Evolutionary conservation across 1,140 invertebrate genomes (phyloP).

Genomic region (Drosophila lini): DNA sequence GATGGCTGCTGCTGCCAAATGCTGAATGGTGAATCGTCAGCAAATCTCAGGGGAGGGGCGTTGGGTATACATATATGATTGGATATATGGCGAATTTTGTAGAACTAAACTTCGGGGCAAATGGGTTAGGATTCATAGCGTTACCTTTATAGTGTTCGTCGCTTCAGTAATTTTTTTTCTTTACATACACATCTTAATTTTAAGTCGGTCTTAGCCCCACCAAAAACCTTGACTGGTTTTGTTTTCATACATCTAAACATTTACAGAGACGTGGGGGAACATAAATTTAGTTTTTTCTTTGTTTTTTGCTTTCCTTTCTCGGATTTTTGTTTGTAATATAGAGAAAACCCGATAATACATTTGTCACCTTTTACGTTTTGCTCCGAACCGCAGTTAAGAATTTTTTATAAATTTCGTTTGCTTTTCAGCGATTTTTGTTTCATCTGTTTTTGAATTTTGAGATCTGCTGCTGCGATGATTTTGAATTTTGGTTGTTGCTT

Average conservation of each 20-base stretch:
- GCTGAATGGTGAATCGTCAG: conserved; percentile 3
- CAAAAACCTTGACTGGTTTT: conserved; percentile 45
- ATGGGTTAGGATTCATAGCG: conserved; percentile 47
- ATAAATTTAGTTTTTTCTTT: conserved; percentile 40
- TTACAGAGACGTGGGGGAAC: conserved; percentile 73
- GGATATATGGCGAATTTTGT: conserved; percentile 23
- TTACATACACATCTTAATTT: conserved; percentile 70
- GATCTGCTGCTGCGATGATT: conserved; percentile 70
- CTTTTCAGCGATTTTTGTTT: conserved; percentile 6
- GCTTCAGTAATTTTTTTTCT: conserved; percentile 46
- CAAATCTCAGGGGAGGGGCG: conserved; percentile 23
- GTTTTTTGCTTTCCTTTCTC: conserved; percentile 11
- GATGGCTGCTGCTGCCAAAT: background rate
- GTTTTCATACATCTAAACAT: conserved; percentile 74
- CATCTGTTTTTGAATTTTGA: conserved; percentile 68
- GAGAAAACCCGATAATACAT: conserved; percentile 62
- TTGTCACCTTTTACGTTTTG: conserved; percentile 47
- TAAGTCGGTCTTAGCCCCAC: conserved; percentile 60
- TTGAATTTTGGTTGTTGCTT: conserved; percentile 73
- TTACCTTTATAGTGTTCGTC: conserved; percentile 53
- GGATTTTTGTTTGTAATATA: conserved; percentile 45
- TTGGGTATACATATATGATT: conserved; percentile 33
- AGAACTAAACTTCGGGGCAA: conserved; percentile 59
- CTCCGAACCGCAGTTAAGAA: conserved; percentile 57
- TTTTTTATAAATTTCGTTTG: conserved; percentile 59